Evolutionary conservation across 2,888 invertebrate genomes (phyloP).

Genomic region (Rhyacophila evoluta): DNA sequence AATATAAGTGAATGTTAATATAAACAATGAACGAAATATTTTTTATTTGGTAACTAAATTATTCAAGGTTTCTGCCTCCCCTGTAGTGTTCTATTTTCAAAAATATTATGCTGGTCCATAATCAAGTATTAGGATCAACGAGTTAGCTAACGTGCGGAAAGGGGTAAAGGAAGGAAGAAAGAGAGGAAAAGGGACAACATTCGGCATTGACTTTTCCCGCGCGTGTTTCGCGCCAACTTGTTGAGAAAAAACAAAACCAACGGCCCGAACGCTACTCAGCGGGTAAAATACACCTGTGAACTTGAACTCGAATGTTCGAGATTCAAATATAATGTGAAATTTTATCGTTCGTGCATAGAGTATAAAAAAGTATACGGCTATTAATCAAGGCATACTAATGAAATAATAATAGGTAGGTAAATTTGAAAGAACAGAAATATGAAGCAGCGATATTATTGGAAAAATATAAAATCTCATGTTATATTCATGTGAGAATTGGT

Average conservation of each 20-base stretch:
- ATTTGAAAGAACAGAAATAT: background rate
- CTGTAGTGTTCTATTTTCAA: background rate
- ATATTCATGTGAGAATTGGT: no score
- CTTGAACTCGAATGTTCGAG: conserved; percentile 29
- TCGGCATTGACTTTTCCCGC: conserved; percentile 23
- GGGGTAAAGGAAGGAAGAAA: background rate
- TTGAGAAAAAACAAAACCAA: conserved; percentile 39
- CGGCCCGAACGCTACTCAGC: background rate
- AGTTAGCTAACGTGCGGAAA: background rate
- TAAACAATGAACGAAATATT: no score
- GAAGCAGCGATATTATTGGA: background rate
- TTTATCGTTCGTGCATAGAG: background rate
- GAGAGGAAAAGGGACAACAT: background rate
- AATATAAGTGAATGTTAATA: no score
- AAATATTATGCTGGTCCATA: background rate
- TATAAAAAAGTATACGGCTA: background rate
- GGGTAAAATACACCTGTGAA: conserved; percentile 10
- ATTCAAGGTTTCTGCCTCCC: no score
- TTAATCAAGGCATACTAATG: background rate
- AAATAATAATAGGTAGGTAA: background rate
- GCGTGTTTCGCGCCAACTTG: conserved; percentile 39
- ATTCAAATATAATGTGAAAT: background rate
- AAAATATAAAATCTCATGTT: no score
- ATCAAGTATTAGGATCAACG: background rate
- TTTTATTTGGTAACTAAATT: no score